Evolutionary conservation across 2,113 vertebrate genomes (phyloP).

Genomic region (Ibidorhyncha struthersii): DNA sequence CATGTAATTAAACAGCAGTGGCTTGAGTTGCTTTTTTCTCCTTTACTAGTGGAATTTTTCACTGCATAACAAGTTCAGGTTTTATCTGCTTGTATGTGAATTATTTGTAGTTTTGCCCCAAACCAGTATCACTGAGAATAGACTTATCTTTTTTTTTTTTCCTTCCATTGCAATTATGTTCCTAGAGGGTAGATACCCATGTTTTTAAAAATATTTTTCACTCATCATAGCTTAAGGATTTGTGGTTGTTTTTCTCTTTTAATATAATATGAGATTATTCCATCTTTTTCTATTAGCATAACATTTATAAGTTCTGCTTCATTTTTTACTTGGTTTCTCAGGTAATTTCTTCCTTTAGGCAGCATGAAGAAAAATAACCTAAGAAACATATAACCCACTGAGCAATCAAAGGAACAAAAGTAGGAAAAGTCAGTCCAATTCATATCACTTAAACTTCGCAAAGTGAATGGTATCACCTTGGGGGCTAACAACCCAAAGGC

Average conservation of each 20-base stretch:
- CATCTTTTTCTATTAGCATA: constrained; percentile 54
- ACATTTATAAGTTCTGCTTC: constrained; percentile 36
- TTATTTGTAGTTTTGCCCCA: constrained; percentile 4
- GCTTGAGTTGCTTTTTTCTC: neutral
- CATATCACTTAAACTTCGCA: neutral
- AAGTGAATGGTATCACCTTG: neutral
- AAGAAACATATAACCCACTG: neutral
- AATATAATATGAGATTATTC: constrained; percentile 37
- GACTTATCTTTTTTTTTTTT: neutral
- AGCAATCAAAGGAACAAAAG: constrained; percentile 25
- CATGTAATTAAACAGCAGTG: neutral
- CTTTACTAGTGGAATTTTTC: neutral
- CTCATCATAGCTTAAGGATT: constrained; percentile 28
- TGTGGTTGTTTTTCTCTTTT: constrained; percentile 30
- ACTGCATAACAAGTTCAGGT: neutral
- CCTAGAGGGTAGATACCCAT: constrained; percentile 5
- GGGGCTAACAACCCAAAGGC: neutral
- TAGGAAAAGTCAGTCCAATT: neutral
- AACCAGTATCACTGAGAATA: constrained; percentile 26
- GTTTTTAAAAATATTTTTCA: constrained; percentile 32
- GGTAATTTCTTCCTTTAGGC: constrained; percentile 50
- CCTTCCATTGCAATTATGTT: neutral
- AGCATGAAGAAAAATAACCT: neutral
- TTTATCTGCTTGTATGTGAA: neutral
- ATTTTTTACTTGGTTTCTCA: constrained; percentile 32